phyloP scores from a whole-genome alignment of 35 echinoderm and acorn worm species.

The Hemicentrotus pulcherrimus region DNA sequence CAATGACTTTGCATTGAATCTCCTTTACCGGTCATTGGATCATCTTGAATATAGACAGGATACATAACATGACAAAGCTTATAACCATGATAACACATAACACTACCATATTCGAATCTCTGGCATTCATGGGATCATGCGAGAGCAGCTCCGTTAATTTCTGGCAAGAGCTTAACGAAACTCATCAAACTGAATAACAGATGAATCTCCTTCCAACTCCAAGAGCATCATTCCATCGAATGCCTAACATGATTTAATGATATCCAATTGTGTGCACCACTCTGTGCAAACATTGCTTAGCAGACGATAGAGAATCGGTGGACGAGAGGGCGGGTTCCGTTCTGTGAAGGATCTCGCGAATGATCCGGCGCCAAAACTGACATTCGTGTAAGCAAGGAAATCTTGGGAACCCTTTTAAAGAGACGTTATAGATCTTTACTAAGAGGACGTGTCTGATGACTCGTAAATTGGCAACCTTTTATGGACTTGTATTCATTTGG shows the following conservation, averaged over 20 bases:
- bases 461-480: neutral
- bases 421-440: neutral
- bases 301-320: neutral
- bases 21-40: too few species aligned
- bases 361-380: conserved; percentile 8
- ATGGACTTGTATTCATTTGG: neutral
- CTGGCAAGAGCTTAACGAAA: neutral
- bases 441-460: neutral
- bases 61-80: too few species aligned
- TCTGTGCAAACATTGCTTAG: neutral
- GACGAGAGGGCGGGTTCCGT: neutral
- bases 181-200: neutral
- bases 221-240: neutral
- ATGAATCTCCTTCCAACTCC: neutral
- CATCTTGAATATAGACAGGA: too few species aligned
- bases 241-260: neutral
- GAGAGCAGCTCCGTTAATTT: neutral
- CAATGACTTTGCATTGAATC: too few species aligned
- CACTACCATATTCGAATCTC: too few species aligned
- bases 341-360: neutral
- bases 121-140: too few species aligned
- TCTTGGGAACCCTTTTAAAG: neutral
- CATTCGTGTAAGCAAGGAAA: neutral
- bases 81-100: too few species aligned
- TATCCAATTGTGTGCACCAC: neutral